These are phyloP conservation scores for Condylura cristata DNA, from an alignment of 2,113 vertebrate genomes.

Conservation along the genomic window DNA sequence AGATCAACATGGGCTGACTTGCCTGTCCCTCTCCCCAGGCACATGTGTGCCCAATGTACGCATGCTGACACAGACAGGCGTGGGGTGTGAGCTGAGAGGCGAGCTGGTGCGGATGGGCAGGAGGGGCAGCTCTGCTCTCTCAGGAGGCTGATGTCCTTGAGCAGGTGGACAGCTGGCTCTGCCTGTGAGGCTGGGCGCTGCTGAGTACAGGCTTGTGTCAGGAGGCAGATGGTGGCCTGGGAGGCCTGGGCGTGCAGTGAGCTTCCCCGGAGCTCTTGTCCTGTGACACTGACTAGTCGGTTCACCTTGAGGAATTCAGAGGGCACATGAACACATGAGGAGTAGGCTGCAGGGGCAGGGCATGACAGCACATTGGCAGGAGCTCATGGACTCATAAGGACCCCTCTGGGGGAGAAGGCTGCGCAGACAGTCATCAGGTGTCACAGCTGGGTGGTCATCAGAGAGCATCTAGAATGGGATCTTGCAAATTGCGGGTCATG, in stretches of 20 bases:
- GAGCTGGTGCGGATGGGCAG: not conserved
- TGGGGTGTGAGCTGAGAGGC: not conserved
- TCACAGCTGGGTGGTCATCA: constrained; percentile 52
- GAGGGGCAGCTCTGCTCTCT: not conserved
- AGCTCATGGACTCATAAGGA: not conserved
- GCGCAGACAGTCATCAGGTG: not conserved
- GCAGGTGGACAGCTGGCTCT: not conserved
- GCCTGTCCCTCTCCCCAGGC: not conserved
- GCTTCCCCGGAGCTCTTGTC: not conserved
- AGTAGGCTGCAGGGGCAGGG: not conserved
- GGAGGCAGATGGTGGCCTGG: not conserved
- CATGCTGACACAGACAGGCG: not conserved
- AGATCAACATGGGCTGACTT: not conserved
- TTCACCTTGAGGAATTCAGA: not conserved
- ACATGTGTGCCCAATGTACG: not conserved
- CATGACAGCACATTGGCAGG: not conserved
- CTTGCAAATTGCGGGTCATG: constrained; percentile 48
- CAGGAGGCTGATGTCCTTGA: not conserved
- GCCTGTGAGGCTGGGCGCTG: not conserved
- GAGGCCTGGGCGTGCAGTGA: not conserved
- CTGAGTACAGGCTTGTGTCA: not conserved
- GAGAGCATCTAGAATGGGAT: not conserved
- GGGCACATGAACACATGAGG: not conserved
- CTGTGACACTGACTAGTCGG: not conserved
- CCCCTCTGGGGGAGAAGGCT: not conserved